Evolutionary conservation across 1,140 invertebrate genomes (phyloP), one percentile per base, ranked within the genome.

Genomic region (Cherax destructor): DNA sequence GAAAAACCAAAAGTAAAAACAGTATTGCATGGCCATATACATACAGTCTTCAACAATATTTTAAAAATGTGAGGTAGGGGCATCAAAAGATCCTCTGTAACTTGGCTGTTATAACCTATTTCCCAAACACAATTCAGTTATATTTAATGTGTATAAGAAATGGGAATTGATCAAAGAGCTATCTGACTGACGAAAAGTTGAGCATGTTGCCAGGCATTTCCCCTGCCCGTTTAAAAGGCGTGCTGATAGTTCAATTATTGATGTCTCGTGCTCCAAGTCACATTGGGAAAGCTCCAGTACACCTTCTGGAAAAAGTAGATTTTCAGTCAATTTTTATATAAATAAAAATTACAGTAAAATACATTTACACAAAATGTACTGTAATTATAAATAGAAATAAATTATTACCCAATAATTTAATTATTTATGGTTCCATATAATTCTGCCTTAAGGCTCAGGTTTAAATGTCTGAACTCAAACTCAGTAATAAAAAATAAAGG

Each of bases 161-260:
- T 13, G 77, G 77, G 77, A 79, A 79, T n/a, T 79, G 77, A 7
- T 79, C 77, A n/a, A 24, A 21, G 50, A 52, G 47, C 18, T 18
- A 13, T 79, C 77, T 79, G 77, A 50, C 47, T 79, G 77, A 52
- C 77, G 77, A 52, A 79, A 79, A 47, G 50, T 41, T 18, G 77
- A 41, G 13, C 50, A 47, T 79, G 49, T 41, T 47, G 41, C 49
- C 7, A 47, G 4, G 30, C 30, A 24, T 72, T 72, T n/a, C 52
- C 86, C 86, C 41, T 88, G 56, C 0, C 86, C 78, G 16, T 88
- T 52, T 49, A 24, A 41, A 49, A 88, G 79, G 1, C 21, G 49
- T 10, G 77, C 86, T 52, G 86, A 88, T 41, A 88, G 16, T 47
- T 88, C 86, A 21, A 88, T 78, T 59, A 81, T 80, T 56, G 49